phyloP scores from a whole-genome alignment of 2,888 invertebrate species.

The Hydropsyche betteni region DNA sequence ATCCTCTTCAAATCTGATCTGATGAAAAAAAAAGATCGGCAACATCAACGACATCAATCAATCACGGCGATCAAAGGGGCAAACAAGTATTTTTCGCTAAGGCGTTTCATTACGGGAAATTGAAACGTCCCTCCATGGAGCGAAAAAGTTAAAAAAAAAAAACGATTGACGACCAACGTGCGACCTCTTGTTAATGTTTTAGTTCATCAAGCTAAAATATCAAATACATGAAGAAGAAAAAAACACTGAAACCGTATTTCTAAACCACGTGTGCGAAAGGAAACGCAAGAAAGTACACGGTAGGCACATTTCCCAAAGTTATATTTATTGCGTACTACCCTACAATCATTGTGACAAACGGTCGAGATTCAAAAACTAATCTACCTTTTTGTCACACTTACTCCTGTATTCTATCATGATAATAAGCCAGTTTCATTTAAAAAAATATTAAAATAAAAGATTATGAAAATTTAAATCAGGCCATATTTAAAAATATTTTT shows the following conservation, averaged over 20 bases:
- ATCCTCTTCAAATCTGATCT: constrained; percentile 40
- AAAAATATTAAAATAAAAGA: neutral
- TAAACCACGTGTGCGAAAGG: neutral
- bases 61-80: constrained; percentile 40
- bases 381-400: constrained; percentile 42
- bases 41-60: constrained; percentile 40
- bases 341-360: constrained; percentile 29
- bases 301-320: constrained; percentile 24
- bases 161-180: constrained; percentile 17
- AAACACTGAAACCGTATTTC: neutral
- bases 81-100: constrained; percentile 37
- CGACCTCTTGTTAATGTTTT: no score
- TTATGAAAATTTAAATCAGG: neutral
- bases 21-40: constrained; percentile 36
- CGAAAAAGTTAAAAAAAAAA: constrained; percentile 13
- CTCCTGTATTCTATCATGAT: constrained; percentile 9
- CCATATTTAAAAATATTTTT: neutral
- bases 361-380: constrained; percentile 27
- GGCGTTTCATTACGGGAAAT: constrained; percentile 40
- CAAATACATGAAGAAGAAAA: no score
- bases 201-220: no score
- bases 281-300: constrained; percentile 3
- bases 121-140: constrained; percentile 29
- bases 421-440: no score
- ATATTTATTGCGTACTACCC: constrained; percentile 44